Evolutionary conservation across 1,140 invertebrate genomes (phyloP), one percentile per base, ranked within the genome.

Genomic region (Ruditapes philippinarum): DNA sequence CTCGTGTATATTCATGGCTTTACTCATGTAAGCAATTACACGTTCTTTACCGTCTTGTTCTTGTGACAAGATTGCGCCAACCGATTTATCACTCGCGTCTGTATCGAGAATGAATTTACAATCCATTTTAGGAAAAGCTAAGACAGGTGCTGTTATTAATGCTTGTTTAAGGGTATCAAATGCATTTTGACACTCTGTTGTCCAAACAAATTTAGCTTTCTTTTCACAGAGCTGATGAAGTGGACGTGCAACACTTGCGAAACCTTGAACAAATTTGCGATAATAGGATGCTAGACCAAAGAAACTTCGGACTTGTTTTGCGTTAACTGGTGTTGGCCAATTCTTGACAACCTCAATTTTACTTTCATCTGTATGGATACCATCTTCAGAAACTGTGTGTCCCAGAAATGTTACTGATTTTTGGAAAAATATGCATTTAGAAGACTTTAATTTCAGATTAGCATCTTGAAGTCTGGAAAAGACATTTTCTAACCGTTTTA

Each of bases 1-100:
- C 92, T 97, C 96, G 22, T 95, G 90, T 28, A 25, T 76, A 40
- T 76, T 91, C 22, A 93, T 87, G 12, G 88, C 31, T 31, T 83
- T 83, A 60, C 90, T 92, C 19, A 57, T 82, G 79, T 91, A 94
- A 4, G 91, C 91, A 5, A 93, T 90, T 0, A 91, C 81, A 17
- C 73, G 31, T 68, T 92, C 91, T 25, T 68, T 31, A 36, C 91
- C 89, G n/a, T 92, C 90, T 33, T 92, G 60, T 33, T 65, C 68
- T 85, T 95, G 94, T 3, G 86, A 88, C 42, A 95, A 85, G 0
- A 93, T 91, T 4, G 91, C 91, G 28, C 92, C 94, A 3, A 95
- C 45, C 14, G 79, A 92, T 40, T 76, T 22, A 28, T 92, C 87
- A 70, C 85, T 88, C 22, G 88, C 91, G 70, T 93, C 93, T 22